phyloP scores from a whole-genome alignment of 2,113 vertebrate species.

The Salvelinus sp. region DNA sequence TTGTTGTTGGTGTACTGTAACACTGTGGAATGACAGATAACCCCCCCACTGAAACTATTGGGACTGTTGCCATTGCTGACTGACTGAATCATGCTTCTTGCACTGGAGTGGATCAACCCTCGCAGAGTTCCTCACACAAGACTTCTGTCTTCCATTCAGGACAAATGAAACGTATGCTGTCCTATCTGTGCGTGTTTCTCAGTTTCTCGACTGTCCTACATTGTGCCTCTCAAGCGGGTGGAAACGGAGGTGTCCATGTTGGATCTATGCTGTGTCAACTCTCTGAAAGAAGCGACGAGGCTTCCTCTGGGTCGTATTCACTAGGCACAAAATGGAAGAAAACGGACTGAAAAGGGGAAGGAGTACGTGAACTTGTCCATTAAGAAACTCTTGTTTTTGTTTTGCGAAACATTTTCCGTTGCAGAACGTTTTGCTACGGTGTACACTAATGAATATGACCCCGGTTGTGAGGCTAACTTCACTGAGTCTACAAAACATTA shows the following conservation, averaged over 20 bases:
- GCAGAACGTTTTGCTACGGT: no score
- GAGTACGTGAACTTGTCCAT: no score
- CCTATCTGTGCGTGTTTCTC: slow-evolving; percentile 5
- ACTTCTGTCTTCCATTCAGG: slow-evolving; percentile 48
- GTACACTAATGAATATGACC: no score
- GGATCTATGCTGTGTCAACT: neutral
- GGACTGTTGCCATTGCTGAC: slow-evolving; percentile 54
- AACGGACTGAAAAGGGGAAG: no score
- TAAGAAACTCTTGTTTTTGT: no score
- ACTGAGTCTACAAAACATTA: no score
- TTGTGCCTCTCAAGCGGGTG: neutral
- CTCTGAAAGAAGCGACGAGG: slow-evolving; percentile 20
- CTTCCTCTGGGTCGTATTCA: slow-evolving; percentile 11
- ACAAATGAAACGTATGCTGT: slow-evolving; percentile 36
- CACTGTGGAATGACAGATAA: slow-evolving; percentile 72
- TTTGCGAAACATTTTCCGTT: no score
- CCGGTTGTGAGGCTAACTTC: no score
- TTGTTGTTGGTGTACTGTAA: slow-evolving; percentile 74
- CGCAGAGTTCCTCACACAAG: slow-evolving; percentile 43
- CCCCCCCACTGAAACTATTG: slow-evolving; percentile 48
- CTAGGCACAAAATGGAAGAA: no score
- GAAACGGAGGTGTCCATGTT: neutral
- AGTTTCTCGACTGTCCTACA: neutral
- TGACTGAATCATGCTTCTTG: slow-evolving; percentile 55
- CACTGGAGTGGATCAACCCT: slow-evolving; percentile 69